Evolutionary conservation across 2,113 vertebrate species (phyloP), one percentile per base, ranked within the genome.

Genomic region (Cyprinodon tularosa): DNA sequence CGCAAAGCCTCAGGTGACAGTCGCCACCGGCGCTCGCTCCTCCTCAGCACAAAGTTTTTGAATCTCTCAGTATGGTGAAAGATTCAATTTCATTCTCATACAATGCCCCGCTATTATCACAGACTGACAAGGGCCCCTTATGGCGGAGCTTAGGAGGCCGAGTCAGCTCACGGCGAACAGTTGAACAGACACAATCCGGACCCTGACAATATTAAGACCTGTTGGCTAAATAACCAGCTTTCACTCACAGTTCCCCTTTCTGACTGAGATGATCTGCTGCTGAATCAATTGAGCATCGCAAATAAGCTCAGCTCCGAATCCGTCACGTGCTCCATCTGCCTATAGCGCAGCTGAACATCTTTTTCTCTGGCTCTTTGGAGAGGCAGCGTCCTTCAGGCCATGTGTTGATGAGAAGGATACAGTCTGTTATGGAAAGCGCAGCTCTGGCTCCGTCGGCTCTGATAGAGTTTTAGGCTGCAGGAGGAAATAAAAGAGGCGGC

Each of bases 241-340:
- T 40, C 66, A 64, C 72, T 77, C 74, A 74, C 72, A 83, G 79
- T 50, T 61, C 50, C n/a, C 40, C 48, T 64, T 80, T 82, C 61
- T 60, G 11, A 74, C 66, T 42, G 64, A 77, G 72, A 74, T 6
- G 63, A 81, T 80, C 71, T 83, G 76, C 79, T 50, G 78, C 65
- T 79, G 67, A 90, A 92, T 91, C 90, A 89, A 91, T 90, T 87
- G 87, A 85, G 87, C 88, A 83, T 90, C 83, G 69, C 84, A 80
- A 88, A 88, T 77, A 74, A 73, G 81, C 81, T 78, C 48, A 20
- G 83, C 87, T 86, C 80, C 82, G 78, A 88, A 80, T 84, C 77
- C 69, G 57, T 74, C 80, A 77, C 2, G 29, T 84, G 79, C 47
- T 64, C 73, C 80, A 64, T 85, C 85, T 78, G 69, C 82, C 80